phyloP scores from a whole-genome alignment of 2,797 vertebrate species.

The Scolopax bukidnonensis region DNA sequence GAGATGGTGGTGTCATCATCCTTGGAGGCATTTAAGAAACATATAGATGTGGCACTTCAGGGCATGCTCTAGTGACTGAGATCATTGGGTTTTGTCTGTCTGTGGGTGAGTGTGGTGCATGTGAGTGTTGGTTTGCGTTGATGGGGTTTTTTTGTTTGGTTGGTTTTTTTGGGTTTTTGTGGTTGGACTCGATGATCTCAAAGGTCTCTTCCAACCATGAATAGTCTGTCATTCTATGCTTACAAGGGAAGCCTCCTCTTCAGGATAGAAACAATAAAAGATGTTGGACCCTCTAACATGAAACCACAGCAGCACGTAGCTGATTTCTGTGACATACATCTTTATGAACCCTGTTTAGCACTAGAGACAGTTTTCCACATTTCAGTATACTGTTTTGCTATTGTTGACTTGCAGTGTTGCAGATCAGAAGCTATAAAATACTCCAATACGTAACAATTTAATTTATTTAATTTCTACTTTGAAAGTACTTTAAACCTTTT shows the following conservation, averaged over 20 bases:
- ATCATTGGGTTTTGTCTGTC: too few species aligned
- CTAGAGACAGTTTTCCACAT: neutral
- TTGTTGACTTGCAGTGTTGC: neutral
- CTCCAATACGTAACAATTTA: neutral
- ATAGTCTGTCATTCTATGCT: too few species aligned
- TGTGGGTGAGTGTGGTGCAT: too few species aligned
- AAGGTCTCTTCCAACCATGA: too few species aligned
- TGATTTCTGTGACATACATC: neutral
- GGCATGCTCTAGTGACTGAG: too few species aligned
- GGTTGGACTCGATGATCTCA: too few species aligned
- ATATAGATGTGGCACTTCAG: too few species aligned
- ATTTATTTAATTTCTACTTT: neutral
- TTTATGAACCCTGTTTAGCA: neutral
- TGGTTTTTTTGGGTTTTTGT: too few species aligned
- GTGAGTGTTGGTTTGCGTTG: too few species aligned
- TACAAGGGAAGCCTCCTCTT: neutral
- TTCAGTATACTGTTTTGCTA: neutral
- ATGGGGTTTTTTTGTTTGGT: too few species aligned
- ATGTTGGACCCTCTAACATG: neutral
- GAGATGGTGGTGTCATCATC: too few species aligned
- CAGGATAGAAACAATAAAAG: neutral
- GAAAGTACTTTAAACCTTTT: neutral
- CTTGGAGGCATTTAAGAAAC: too few species aligned
- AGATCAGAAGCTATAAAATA: neutral
- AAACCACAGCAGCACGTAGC: neutral